Conservation (phyloP, 92 coral and sea anemone species). For the Umimayanthus chanpuru region DNA sequence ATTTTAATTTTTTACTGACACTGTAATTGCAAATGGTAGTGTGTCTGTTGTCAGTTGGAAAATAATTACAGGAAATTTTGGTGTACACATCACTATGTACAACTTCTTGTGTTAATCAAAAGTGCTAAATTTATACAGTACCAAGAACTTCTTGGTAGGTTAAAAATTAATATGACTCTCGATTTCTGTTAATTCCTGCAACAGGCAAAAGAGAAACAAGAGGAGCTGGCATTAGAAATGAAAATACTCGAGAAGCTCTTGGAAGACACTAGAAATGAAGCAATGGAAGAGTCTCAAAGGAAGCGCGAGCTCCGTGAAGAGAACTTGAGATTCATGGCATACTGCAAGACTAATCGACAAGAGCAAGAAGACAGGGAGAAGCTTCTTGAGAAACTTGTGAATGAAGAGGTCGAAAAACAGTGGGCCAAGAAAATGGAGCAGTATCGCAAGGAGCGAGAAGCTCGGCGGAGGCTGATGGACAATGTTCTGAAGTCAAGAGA, state of each 20-base stretch:
- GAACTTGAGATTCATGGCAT: constrained; percentile 93
- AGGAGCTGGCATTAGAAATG: constrained; percentile 92
- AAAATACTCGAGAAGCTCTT: constrained; percentile 86
- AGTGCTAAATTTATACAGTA: too few relatives aligned
- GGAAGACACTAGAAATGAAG: constrained; percentile 96
- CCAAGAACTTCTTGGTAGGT: not conserved
- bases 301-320: constrained; percentile 93
- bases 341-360: constrained; percentile 91
- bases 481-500: constrained; percentile 85
- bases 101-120: not conserved
- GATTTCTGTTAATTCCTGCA: not conserved
- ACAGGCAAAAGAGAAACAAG: constrained; percentile 93
- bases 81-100: not conserved
- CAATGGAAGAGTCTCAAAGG: constrained; percentile 84
- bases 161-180: not conserved
- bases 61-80: too few relatives aligned
- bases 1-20: too few relatives aligned
- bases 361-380: constrained; percentile 83
- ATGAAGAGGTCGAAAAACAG: constrained; percentile 91
- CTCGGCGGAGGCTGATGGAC: constrained; percentile 82
- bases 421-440: constrained; percentile 86
- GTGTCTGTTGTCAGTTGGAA: too few relatives aligned
- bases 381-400: constrained; percentile 77
- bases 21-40: too few relatives aligned
- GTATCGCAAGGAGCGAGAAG: constrained; percentile 83